Base-by-base conservation (phyloP, 2,797 vertebrate species). In the Enteromius argenteus region DNA sequence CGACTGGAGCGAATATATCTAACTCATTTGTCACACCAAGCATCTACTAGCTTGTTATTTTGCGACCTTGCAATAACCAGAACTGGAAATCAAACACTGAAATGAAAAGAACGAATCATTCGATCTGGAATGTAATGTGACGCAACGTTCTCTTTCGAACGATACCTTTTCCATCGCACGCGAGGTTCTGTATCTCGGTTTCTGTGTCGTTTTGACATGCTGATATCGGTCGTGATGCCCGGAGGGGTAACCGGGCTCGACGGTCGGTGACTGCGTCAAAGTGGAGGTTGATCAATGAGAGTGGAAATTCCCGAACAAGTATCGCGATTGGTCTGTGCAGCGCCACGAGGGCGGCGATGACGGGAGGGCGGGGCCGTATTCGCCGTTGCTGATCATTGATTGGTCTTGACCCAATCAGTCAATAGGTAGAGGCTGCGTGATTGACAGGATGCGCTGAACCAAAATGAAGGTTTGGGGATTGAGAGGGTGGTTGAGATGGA, bases 221-320 rank as follows among this genome's bases (percentile, higher is more conserved):
- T 90, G 89, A 68, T 87, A 81, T 88, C 89, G 77, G 69, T 79
- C 79, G 84, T 83, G 69, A 89, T 73, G 0, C 81, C 89, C 72
- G 0, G 81, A 90, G 92, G 90, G 88, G 83, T 44, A 86, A 79
- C 82, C 42, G n/a, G n/a, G 9, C 86, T 85, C 75, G 82, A 81
- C 82, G 32, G 39, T 89, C 83, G 68, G 80, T 85, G 77, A 74
- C 67, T 87, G 89, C 8, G 42, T 86, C 80, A 87, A 85, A 88
- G 74, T 87, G 62, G 62, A 84, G 64, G 53, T 81, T 85, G 71
- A 83, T 85, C 73, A 68, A 71, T 15, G 27, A 84, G 14, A 79
- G 87, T 90, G 90, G 91, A 92, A 92, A 92, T 89, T 93, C 91
- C 91, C 85, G 42, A 83, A 77, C 75, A 72, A 39, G 35, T 27